Base-by-base conservation (phyloP, 35 echinoderm and acorn worm species). In the Ophioderma brevispina region DNA sequence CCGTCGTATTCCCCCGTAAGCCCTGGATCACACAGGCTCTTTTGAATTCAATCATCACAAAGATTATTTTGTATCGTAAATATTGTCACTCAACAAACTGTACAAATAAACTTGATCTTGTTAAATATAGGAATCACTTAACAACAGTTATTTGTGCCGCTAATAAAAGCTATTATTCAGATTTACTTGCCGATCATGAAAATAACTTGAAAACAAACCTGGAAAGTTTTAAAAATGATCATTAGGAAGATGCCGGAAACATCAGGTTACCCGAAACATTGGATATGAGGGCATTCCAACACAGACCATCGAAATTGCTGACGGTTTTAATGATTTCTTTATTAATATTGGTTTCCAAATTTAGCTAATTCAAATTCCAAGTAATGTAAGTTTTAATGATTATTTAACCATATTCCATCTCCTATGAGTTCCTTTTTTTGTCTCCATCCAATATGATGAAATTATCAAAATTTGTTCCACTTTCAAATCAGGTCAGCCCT, bases 241-340 rank as follows among this genome's bases (percentile, higher is more conserved):
- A 4, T 40, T 85, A 8, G 82, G 82, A 4, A 85, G 39, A 15
- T 2, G 36, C 13, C 52, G 36, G 36, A 85, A n/a, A 35, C n/a
- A 0, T 15, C 32, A 64, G n/a, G 32, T 25, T 75, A 11, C 82
- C 82, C 30, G 42, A 63, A 17, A 23, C 40, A 52, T 84, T 86
- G 6, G 38, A 76, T 32, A 49, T 25, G 32, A 42, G 2, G 75
- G 76, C 3, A 31, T 32, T 17, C 30, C 31, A 30, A 38, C 39
- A 14, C 28, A 40, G 35, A 42, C 34, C 64, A 38, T 79, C 38
- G 76, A 43, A 11, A n/a, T 76, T 80, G 91, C 89, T 1, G 75
- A 91, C 25, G 79, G 35, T n/a, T 95, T 91, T 31, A 91, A 92
- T 49, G 13, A 35, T 88, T 78, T 78, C n/a, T 95, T 95, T 80